Percentiles rank a stretch among this genome's conserved stretches.
Evolutionary conservation across 2,888 invertebrate genomes (phyloP).

Genomic region (Aspidiotus destructor): DNA sequence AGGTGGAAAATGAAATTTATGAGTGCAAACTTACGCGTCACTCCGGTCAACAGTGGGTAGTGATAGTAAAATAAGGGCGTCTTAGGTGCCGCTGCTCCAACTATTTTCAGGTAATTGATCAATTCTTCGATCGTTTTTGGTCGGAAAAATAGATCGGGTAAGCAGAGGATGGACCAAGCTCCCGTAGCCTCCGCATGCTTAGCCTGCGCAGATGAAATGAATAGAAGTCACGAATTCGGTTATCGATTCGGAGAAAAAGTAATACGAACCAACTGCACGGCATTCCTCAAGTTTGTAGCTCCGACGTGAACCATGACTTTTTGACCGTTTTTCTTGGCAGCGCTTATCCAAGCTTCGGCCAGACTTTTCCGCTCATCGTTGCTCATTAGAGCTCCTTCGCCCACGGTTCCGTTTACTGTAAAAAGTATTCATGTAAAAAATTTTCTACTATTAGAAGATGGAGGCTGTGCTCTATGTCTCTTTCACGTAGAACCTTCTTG

Average conservation of each 20-base stretch:
- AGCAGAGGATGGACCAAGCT: slow-evolving; percentile 58
- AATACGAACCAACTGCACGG: slow-evolving; percentile 53
- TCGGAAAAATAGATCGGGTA: slow-evolving; percentile 69
- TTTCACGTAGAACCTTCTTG: too few relatives aligned
- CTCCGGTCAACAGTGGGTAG: slow-evolving; percentile 61
- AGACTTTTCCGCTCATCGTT: slow-evolving; percentile 57
- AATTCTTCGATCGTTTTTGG: slow-evolving; percentile 53
- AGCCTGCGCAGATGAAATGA: slow-evolving; percentile 46
- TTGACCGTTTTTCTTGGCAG: slow-evolving; percentile 48
- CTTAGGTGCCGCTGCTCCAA: slow-evolving; percentile 60
- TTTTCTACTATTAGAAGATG: too few relatives aligned
- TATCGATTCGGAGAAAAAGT: not conserved
- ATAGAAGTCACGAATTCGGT: not conserved
- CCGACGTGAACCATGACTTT: slow-evolving; percentile 65
- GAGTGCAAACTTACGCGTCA: slow-evolving; percentile 53
- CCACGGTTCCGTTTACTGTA: slow-evolving; percentile 68
- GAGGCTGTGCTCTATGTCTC: too few relatives aligned
- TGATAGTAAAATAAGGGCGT: slow-evolving; percentile 76
- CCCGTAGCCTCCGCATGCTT: slow-evolving; percentile 55
- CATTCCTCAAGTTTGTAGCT: slow-evolving; percentile 57
- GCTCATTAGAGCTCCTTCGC: slow-evolving; percentile 62
- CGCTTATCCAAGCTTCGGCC: slow-evolving; percentile 55
- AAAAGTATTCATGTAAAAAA: slow-evolving; percentile 17
- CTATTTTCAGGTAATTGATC: slow-evolving; percentile 54
- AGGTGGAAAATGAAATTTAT: not conserved